phyloP scores from a whole-genome alignment of 2,113 vertebrate genomes.

The Gymnogyps californianus region DNA sequence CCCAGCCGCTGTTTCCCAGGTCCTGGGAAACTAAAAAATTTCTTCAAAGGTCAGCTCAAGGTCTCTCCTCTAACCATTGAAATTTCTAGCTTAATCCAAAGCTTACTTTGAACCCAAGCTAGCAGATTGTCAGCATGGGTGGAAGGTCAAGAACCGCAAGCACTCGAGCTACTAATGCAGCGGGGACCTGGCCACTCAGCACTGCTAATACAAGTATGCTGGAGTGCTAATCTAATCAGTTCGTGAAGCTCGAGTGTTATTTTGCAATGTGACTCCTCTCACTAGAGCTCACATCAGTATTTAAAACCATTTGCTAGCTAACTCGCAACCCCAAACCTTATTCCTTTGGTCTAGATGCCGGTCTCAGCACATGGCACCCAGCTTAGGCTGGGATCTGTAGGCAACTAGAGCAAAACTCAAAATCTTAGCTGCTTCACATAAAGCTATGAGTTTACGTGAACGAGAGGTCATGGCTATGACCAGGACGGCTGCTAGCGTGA shows the following conservation, averaged over 20 bases:
- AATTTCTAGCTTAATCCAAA: background rate
- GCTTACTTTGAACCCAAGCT: background rate
- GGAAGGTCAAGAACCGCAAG: background rate
- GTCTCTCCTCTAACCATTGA: background rate
- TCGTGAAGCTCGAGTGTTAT: background rate
- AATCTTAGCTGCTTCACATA: background rate
- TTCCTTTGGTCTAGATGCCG: background rate
- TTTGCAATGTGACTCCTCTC: background rate
- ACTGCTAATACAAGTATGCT: background rate
- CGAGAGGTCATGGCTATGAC: background rate
- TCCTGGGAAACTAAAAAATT: background rate
- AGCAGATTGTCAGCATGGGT: background rate
- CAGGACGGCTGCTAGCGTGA: background rate
- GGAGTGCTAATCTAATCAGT: background rate
- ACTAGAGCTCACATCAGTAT: background rate
- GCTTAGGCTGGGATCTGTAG: background rate
- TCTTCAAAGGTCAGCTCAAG: background rate
- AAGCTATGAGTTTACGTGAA: background rate
- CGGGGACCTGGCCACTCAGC: background rate
- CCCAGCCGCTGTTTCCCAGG: background rate
- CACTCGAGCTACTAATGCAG: background rate
- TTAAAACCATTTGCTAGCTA: background rate
- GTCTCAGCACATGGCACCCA: background rate
- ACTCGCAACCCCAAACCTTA: background rate
- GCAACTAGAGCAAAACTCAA: background rate